Percentiles rank a stretch among this genome's conserved stretches.
Evolutionary conservation across 1,140 invertebrate species (phyloP).

Genomic region (Drosophila orena): DNA sequence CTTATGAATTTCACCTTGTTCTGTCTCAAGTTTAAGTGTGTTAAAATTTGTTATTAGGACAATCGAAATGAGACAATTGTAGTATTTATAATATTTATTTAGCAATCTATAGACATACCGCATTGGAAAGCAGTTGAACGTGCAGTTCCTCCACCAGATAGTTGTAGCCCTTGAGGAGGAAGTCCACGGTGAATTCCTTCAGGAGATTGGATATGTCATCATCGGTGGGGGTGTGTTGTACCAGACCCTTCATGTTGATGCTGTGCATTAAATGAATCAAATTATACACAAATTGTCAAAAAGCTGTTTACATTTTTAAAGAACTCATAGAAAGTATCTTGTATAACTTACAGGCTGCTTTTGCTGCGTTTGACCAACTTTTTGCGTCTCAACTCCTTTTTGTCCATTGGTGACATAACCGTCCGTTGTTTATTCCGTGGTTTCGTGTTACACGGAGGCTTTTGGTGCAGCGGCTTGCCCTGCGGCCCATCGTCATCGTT

Average conservation of each 20-base stretch:
- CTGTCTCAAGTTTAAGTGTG: conserved; percentile 5
- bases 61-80: background rate
- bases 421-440: conserved; percentile 84
- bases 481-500: conserved; percentile 89
- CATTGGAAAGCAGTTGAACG: conserved; percentile 87
- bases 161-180: conserved; percentile 90
- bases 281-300: too few species aligned
- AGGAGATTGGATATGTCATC: conserved; percentile 90
- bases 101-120: conserved; percentile 49
- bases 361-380: conserved; percentile 89
- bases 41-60: background rate
- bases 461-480: conserved; percentile 88
- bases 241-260: conserved; percentile 89
- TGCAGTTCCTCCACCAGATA: conserved; percentile 88
- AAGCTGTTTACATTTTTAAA: too few species aligned
- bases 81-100: background rate
- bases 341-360: conserved; percentile 87
- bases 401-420: conserved; percentile 84
- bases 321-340: too few species aligned
- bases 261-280: conserved; percentile 72
- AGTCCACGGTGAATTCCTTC: conserved; percentile 92
- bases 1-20: conserved; percentile 19
- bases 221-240: conserved; percentile 89
- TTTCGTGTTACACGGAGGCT: conserved; percentile 86
- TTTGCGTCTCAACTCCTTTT: conserved; percentile 87